Base-by-base conservation (phyloP, 2,797 vertebrate species). In the Trachops cirrhosus region DNA sequence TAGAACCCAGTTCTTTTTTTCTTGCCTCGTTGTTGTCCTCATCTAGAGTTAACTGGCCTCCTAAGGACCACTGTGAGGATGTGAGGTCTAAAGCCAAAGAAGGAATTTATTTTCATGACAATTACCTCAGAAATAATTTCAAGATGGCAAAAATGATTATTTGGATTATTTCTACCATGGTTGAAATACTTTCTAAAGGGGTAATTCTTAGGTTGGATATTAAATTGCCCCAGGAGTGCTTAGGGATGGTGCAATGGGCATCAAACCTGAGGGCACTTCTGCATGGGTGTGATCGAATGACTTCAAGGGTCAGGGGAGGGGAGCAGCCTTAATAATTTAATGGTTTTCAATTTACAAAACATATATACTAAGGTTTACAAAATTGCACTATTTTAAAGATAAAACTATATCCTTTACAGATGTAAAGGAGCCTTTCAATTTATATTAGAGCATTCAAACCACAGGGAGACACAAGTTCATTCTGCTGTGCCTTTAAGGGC, bases 81-180 rank as follows among this genome's bases (percentile, higher is more conserved):
- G 2, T 67, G 89, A 93, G 32, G 12, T 32, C 48, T 46, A 64
- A 32, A 77, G 48, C 19, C 62, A 91, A 83, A 96, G 74, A 41
- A 16, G 8, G 18, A 93, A 92, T 3, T 52, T 84, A 85, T 71
- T 93, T 67, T 89, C 54, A 75, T 74, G 48, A 62, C 44, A 48
- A 1, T 88, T 34, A 19, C n/a, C 19, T 89, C 32, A 89, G 78
- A 94, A 95, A 84, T 59, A 89, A 85, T 57, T 91, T 18, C n/a
- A 75, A 74, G 89, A 89, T 89, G 46, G 11, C 41, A 96, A 82
- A 94, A 86, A 48, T 83, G n/a, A 68, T 48, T 62, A 57, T 68
- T 70, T 75, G 24, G 9, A 21, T 86, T 87, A 73, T 85, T 79
- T 79, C 46, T 41, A 70, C 12, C 5, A 50, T 64, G 46, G 14